Percentiles rank a stretch among this genome's conserved stretches.
phyloP scores from a whole-genome alignment of 2,888 invertebrate species.

The Dryomyza anilis region DNA sequence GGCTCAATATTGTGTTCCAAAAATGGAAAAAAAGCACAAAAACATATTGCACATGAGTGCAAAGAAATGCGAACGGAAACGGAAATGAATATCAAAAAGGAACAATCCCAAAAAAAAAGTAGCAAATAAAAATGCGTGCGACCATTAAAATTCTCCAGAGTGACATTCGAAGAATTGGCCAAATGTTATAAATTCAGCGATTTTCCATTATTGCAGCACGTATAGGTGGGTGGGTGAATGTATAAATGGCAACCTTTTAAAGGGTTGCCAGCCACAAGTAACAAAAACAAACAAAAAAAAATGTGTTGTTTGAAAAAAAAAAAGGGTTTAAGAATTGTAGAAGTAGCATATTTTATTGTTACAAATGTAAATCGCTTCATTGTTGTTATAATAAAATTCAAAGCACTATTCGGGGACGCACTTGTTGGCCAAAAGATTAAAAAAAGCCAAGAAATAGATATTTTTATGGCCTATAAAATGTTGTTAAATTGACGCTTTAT shows the following conservation, averaged over 20 bases:
- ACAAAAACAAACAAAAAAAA: slow-evolving; percentile 21
- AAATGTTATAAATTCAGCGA: slow-evolving; percentile 55
- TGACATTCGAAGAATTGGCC: slow-evolving; percentile 58
- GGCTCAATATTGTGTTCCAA: slow-evolving; percentile 31
- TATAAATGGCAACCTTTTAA: not conserved
- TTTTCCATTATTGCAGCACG: slow-evolving; percentile 41
- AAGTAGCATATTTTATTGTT: slow-evolving; percentile 8
- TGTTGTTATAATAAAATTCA: slow-evolving; percentile 51
- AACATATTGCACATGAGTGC: no score
- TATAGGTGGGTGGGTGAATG: slow-evolving; percentile 11
- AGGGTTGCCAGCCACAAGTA: slow-evolving; percentile 17
- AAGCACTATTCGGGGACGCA: slow-evolving; percentile 52
- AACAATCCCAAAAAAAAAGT: no score
- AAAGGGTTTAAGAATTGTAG: no score
- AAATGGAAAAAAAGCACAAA: slow-evolving; percentile 4
- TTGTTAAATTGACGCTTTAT: slow-evolving; percentile 28
- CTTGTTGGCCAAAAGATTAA: slow-evolving; percentile 49
- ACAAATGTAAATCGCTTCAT: slow-evolving; percentile 28
- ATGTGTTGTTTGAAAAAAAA: slow-evolving; percentile 46
- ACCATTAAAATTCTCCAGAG: slow-evolving; percentile 59
- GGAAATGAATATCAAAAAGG: slow-evolving; percentile 30
- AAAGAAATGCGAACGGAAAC: slow-evolving; percentile 26
- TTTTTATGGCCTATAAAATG: slow-evolving; percentile 5
- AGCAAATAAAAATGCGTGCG: no score
- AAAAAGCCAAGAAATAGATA: slow-evolving; percentile 26